phyloP scores from a whole-genome alignment of 2,888 invertebrate species.

The Thumatha senex region DNA sequence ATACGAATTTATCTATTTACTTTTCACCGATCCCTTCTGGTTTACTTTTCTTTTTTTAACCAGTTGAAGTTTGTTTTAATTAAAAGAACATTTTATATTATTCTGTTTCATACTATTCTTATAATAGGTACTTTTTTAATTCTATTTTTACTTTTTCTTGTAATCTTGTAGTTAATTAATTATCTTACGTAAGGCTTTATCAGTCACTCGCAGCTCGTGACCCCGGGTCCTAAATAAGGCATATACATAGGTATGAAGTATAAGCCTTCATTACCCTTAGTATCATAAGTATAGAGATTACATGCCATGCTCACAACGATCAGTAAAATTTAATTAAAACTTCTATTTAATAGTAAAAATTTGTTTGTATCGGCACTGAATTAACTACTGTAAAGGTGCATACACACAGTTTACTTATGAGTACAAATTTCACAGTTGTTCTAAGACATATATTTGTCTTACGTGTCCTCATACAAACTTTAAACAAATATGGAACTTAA shows the following conservation, averaged over 20 bases:
- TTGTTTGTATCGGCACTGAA: conserved; percentile 66
- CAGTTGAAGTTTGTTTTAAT: conserved; percentile 43
- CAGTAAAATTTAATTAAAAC: too few species aligned
- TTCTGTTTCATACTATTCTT: background rate
- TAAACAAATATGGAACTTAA: conserved; percentile 70
- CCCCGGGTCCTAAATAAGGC: too few species aligned
- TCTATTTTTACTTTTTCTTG: too few species aligned
- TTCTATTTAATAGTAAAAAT: conserved; percentile 52
- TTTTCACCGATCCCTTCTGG: conserved; percentile 52
- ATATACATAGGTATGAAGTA: too few species aligned
- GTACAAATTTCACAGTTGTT: conserved; percentile 71
- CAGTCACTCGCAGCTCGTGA: too few species aligned
- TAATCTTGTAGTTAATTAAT: too few species aligned
- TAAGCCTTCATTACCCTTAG: too few species aligned
- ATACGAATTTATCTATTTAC: conserved; percentile 76
- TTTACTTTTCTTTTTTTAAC: conserved; percentile 49
- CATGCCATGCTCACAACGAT: conserved; percentile 4
- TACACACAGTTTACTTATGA: conserved; percentile 73
- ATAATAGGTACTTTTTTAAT: too few species aligned
- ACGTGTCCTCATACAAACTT: conserved; percentile 61
- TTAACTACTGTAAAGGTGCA: conserved; percentile 67
- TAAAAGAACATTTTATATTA: conserved; percentile 17
- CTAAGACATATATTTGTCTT: conserved; percentile 80
- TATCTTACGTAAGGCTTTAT: too few species aligned
- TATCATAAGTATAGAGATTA: background rate